A percentile compares a stretch with the other conserved stretches of the same genome.
Conservation (phyloP, 2,888 invertebrate genomes). For the Quadroppia sp. region DNA sequence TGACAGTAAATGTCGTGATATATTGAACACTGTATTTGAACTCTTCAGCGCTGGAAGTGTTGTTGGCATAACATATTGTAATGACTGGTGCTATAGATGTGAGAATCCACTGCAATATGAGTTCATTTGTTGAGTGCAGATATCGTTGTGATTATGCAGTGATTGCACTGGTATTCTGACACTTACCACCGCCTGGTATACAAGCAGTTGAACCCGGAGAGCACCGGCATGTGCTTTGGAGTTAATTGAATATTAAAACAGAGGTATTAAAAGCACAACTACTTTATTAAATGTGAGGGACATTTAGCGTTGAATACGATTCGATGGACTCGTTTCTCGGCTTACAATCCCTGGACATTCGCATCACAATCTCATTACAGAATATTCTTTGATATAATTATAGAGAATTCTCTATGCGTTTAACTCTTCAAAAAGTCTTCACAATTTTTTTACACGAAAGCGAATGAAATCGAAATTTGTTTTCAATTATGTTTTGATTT, state of each 20-base stretch:
- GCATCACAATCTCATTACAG: too few relatives aligned
- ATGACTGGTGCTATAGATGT: constrained; percentile 1
- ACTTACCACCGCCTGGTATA: not conserved
- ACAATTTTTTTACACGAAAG: too few relatives aligned
- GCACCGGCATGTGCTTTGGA: not conserved
- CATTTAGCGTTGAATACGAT: not conserved
- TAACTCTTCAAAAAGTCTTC: too few relatives aligned
- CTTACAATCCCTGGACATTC: not conserved
- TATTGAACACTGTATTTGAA: too few relatives aligned
- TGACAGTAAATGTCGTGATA: too few relatives aligned
- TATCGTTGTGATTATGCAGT: not conserved
- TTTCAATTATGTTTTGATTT: too few relatives aligned
- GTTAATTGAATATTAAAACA: constrained; percentile 20
- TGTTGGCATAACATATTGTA: constrained; percentile 19
- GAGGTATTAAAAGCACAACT: not conserved
- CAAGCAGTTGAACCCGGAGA: not conserved
- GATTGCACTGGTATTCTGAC: not conserved
- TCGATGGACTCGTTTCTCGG: not conserved
- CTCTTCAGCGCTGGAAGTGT: too few relatives aligned
- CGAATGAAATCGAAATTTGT: too few relatives aligned
- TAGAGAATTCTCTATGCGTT: too few relatives aligned
- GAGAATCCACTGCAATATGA: not conserved
- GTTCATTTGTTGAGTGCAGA: not conserved
- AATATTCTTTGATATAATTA: too few relatives aligned
- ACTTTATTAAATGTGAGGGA: not conserved